phyloP scores from a whole-genome alignment of 2,888 invertebrate species.

The Operophtera brumata region DNA sequence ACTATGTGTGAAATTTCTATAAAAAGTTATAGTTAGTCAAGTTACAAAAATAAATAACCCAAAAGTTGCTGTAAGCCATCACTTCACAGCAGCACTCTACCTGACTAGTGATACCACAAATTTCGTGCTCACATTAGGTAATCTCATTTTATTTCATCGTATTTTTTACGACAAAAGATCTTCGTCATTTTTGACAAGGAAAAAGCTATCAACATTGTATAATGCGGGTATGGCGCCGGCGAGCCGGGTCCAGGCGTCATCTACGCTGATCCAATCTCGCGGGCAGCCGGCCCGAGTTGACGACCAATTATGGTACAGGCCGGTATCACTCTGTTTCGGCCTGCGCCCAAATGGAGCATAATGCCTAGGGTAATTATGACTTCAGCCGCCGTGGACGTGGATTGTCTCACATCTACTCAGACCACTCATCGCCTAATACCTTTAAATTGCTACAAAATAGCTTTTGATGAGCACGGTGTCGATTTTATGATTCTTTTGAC shows the following conservation, averaged over 20 bases:
- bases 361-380: constrained; percentile 79
- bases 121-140: constrained; percentile 71
- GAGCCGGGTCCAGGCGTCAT: constrained; percentile 64
- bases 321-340: constrained; percentile 76
- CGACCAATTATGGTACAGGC: constrained; percentile 69
- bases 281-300: constrained; percentile 57
- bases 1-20: neutral
- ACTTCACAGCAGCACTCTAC: constrained; percentile 43
- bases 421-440: constrained; percentile 56
- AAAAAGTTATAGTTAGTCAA: no score
- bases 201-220: constrained; percentile 78
- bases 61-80: constrained; percentile 11
- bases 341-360: constrained; percentile 76
- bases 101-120: constrained; percentile 68
- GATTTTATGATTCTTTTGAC: constrained; percentile 44
- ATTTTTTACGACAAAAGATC: constrained; percentile 76
- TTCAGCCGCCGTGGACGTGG: constrained; percentile 53
- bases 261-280: constrained; percentile 73
- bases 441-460: constrained; percentile 60
- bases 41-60: no score
- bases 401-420: constrained; percentile 47
- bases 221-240: constrained; percentile 74
- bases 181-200: constrained; percentile 81
- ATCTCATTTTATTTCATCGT: constrained; percentile 71
- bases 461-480: constrained; percentile 46